Conservation (phyloP, 2,888 invertebrate species). For the Aelia acuminata region DNA sequence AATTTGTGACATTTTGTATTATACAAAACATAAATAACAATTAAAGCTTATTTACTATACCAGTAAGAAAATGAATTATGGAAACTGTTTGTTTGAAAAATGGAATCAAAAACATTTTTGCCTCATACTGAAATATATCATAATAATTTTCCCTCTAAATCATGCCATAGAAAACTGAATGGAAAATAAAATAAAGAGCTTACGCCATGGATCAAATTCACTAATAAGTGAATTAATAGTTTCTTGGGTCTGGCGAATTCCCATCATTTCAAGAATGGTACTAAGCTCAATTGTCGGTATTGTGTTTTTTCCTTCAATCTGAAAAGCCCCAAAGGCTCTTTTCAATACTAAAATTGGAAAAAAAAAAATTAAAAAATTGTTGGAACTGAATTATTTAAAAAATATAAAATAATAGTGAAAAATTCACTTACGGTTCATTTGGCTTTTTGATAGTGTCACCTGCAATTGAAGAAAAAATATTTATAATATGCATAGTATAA, state of each 20-base stretch:
- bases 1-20: too few species aligned
- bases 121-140: neutral
- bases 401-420: neutral
- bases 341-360: constrained; percentile 78
- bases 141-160: neutral
- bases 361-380: neutral
- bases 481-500: neutral
- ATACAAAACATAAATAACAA: too few species aligned
- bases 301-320: constrained; percentile 83
- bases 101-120: neutral
- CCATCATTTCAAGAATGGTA: constrained; percentile 89
- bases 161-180: neutral
- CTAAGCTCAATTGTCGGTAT: constrained; percentile 88
- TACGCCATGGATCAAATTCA: constrained; percentile 78
- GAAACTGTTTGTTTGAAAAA: neutral
- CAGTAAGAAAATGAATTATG: neutral
- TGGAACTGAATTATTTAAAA: too few species aligned
- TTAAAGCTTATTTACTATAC: neutral
- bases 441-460: constrained; percentile 40
- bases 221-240: constrained; percentile 83
- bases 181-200: constrained; percentile 16
- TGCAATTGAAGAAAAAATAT: neutral
- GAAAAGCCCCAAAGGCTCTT: constrained; percentile 93
- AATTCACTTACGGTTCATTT: constrained; percentile 42
- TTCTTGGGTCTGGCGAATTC: constrained; percentile 84